Base-by-base conservation (phyloP, 2,113 vertebrate species). In the Cavia aperea region DNA sequence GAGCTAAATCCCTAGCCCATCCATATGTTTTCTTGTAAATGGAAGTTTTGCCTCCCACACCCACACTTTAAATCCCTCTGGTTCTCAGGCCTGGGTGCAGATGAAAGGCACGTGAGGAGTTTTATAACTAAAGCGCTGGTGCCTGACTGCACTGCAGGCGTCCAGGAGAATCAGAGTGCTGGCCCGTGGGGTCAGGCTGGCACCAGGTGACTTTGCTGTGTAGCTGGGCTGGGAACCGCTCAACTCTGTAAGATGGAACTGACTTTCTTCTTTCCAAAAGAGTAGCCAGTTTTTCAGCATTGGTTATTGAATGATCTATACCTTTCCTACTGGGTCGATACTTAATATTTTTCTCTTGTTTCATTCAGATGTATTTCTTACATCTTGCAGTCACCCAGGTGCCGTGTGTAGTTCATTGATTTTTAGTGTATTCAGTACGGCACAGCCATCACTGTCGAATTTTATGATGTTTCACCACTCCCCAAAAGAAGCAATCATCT, bases 201-300 rank as follows among this genome's bases (percentile, higher is more conserved):
- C 12, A 23, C 51, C 60, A 31, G 78, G 86, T 84, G 65, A 88
- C 62, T 56, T 87, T 73, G 49, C 68, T 66, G 49, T n/a, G 33
- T 72, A 77, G 60, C 58, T 16, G 7, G 68, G 54, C 33, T 83
- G 82, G 92, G 63, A 87, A 62, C 86, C 36, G 58, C 72, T 88
- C 51, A 85, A 7, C 65, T 16, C 72, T 94, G 43, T 77, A 66
- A 77, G 18, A 60, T 56, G n/a, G 39, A 86, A 56, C 88, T 56
- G 90, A 89, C 84, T 91, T 93, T 54, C 46, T 49, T 86, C 93
- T 90, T 82, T 33, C 88, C 72, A 77, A 86, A 91, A 58, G 19
- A 92, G 13, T 77, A 75, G 88, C 68, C 70, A 70, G 70, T 93
- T 92, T 84, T 72, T 56, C 60, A 77, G 33, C 73, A 19, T 10